Percentiles rank a stretch among this genome's conserved stretches.
phyloP scores from a whole-genome alignment of 2,113 vertebrate species.

The Myotis brandtii region DNA sequence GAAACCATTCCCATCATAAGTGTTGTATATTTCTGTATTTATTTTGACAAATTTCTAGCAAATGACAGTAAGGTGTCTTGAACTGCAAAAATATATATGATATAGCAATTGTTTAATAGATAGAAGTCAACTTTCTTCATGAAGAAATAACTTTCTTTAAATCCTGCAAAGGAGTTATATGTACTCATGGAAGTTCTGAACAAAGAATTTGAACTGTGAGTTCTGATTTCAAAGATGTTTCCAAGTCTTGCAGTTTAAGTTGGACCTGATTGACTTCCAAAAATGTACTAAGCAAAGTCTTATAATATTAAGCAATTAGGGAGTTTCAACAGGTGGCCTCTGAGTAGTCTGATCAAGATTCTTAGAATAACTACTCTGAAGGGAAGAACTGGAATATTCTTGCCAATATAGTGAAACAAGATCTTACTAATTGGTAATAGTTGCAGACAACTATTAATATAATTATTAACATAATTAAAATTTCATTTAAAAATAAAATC shows the following conservation, averaged over 20 bases:
- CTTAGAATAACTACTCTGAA: neutral
- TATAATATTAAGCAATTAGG: neutral
- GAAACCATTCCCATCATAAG: neutral
- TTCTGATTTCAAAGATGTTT: neutral
- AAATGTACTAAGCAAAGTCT: neutral
- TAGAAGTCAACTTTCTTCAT: neutral
- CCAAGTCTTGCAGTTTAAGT: neutral
- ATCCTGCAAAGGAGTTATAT: neutral
- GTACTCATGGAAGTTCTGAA: neutral
- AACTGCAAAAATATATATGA: neutral
- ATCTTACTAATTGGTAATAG: neutral
- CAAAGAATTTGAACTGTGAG: neutral
- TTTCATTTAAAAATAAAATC: neutral
- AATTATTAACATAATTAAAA: neutral
- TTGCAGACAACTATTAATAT: neutral
- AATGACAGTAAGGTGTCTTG: neutral
- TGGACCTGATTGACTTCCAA: neutral
- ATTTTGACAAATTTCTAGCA: neutral
- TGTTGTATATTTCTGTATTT: neutral
- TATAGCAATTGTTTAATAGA: neutral
- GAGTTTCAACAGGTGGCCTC: neutral
- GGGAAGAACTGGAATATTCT: neutral
- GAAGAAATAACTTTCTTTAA: neutral
- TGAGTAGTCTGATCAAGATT: neutral
- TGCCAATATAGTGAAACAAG: neutral